A percentile compares a stretch with the other conserved stretches of the same genome.
Evolutionary conservation across 2,888 invertebrate species (phyloP).

Genomic region (Boloria selene): DNA sequence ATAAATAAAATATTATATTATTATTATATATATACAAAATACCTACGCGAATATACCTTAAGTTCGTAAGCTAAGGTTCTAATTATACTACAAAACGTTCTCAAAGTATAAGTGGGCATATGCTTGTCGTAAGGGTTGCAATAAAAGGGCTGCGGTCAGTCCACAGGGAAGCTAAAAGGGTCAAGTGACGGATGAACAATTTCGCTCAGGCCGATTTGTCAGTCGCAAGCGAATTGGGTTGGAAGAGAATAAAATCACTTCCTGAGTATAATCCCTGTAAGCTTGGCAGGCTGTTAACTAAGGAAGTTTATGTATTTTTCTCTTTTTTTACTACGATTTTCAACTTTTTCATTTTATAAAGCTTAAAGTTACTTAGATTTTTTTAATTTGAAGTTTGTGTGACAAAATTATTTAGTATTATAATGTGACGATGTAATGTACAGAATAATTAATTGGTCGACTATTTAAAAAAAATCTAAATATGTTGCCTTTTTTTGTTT

Average conservation of each 20-base stretch:
- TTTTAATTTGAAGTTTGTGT: too few relatives aligned
- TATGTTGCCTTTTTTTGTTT: too few relatives aligned
- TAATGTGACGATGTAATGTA: too few relatives aligned
- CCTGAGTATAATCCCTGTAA: slow-evolving; percentile 8
- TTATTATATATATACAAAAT: too few relatives aligned
- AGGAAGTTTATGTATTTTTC: background rate
- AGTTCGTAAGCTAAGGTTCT: slow-evolving; percentile 11
- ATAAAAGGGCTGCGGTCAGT: slow-evolving; percentile 29
- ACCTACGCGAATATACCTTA: background rate
- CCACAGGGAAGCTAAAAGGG: slow-evolving; percentile 26
- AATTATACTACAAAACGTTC: slow-evolving; percentile 19
- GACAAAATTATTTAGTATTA: too few relatives aligned
- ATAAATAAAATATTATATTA: too few relatives aligned
- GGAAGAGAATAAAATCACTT: slow-evolving; percentile 21
- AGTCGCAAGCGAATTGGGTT: slow-evolving; percentile 24
- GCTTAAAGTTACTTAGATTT: too few relatives aligned
- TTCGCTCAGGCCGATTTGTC: slow-evolving; percentile 25
- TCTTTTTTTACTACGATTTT: background rate
- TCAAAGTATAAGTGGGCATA: slow-evolving; percentile 21
- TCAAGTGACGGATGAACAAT: slow-evolving; percentile 31
- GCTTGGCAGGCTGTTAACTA: background rate
- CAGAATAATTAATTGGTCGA: too few relatives aligned
- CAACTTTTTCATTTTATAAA: too few relatives aligned
- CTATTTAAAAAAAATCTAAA: too few relatives aligned
- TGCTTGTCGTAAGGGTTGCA: slow-evolving; percentile 22